Conservation (phyloP, 2,888 invertebrate genomes). For the Sesia bembeciformis region DNA sequence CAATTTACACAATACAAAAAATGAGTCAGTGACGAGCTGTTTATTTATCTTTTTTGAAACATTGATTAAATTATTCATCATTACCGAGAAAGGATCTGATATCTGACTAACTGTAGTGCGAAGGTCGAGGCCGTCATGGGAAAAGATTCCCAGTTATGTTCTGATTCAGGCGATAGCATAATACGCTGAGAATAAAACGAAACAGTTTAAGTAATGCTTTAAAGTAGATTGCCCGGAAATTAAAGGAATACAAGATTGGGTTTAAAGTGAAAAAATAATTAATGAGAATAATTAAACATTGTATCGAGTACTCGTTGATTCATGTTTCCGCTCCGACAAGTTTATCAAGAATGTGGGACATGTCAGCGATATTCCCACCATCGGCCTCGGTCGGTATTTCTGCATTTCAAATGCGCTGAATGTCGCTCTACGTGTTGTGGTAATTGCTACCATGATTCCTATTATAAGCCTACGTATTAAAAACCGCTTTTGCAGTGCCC, state of each 20-base stretch:
- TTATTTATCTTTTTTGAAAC: too few species aligned
- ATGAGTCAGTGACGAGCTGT: too few species aligned
- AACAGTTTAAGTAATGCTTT: neutral
- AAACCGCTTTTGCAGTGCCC: neutral
- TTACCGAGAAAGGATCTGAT: constrained; percentile 42
- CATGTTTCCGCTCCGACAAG: constrained; percentile 54
- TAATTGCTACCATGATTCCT: constrained; percentile 5
- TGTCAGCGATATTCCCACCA: constrained; percentile 43
- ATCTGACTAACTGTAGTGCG: constrained; percentile 27
- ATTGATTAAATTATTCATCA: constrained; percentile 35
- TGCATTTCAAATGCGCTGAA: constrained; percentile 28
- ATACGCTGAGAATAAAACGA: neutral
- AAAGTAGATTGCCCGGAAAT: neutral
- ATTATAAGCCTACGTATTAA: constrained; percentile 6
- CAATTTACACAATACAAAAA: too few species aligned
- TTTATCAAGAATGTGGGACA: constrained; percentile 61
- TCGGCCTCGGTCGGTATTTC: constrained; percentile 20
- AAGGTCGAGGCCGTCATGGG: constrained; percentile 62
- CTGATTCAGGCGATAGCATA: neutral
- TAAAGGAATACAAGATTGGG: neutral
- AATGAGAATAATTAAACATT: neutral
- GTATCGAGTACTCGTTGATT: constrained; percentile 38
- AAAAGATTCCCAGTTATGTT: constrained; percentile 50
- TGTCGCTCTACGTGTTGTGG: constrained; percentile 10
- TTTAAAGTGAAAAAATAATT: neutral